phyloP scores from a whole-genome alignment of 2,888 invertebrate genomes.

The Caenorhabditis sinica region DNA sequence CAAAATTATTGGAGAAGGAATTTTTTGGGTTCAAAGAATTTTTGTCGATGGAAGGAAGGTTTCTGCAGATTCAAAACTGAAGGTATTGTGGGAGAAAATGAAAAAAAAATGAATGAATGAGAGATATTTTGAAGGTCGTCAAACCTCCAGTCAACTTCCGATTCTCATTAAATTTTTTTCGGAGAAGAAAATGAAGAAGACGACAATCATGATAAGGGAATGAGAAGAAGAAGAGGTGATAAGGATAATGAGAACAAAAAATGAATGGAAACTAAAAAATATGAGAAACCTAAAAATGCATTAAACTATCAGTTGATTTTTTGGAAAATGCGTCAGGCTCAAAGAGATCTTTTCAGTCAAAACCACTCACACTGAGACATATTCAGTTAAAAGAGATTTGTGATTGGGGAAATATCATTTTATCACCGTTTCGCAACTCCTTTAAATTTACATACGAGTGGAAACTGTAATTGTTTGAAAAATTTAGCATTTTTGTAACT shows the following conservation, averaged over 20 bases:
- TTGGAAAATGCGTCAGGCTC: too few species aligned
- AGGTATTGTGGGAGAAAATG: slow-evolving; percentile 1
- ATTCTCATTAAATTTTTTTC: slow-evolving; percentile 40
- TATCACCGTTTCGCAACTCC: too few species aligned
- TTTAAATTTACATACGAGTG: too few species aligned
- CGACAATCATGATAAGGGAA: neutral
- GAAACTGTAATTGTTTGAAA: too few species aligned
- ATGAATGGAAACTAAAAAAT: neutral
- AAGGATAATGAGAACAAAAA: slow-evolving; percentile 4
- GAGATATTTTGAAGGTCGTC: slow-evolving; percentile 43
- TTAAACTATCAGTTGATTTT: too few species aligned
- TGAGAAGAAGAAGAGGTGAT: neutral
- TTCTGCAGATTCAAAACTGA: neutral
- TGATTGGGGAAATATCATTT: too few species aligned
- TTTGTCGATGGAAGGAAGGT: neutral
- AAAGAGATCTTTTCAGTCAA: too few species aligned
- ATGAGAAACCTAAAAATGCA: too few species aligned
- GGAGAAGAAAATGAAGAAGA: neutral
- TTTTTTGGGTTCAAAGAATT: slow-evolving; percentile 24
- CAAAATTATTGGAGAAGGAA: neutral
- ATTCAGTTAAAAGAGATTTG: too few species aligned
- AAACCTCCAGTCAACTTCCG: slow-evolving; percentile 39
- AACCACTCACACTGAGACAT: too few species aligned
- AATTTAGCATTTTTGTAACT: too few species aligned
- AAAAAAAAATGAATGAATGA: slow-evolving; percentile 15